phyloP scores from a whole-genome alignment of 2,113 vertebrate species.

The Bubo bubo region DNA sequence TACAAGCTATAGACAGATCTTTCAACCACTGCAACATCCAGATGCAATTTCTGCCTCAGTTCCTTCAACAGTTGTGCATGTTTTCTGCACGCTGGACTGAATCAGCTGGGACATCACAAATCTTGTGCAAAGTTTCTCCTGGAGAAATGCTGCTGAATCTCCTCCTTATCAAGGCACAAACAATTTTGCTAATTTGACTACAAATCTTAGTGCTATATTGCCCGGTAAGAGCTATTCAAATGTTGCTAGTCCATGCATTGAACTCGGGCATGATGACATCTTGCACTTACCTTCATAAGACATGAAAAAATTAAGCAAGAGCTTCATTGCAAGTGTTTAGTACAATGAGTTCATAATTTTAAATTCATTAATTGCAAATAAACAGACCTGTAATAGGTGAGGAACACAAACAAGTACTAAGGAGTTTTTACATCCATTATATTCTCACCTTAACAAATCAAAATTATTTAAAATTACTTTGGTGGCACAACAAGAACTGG shows the following conservation, averaged over 20 bases:
- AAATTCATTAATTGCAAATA: background rate
- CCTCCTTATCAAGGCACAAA: background rate
- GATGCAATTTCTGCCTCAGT: background rate
- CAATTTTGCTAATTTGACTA: background rate
- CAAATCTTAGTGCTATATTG: background rate
- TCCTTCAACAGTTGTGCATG: background rate
- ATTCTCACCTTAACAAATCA: background rate
- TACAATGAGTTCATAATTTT: background rate
- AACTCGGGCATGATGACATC: background rate
- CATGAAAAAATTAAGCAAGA: background rate
- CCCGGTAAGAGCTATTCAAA: background rate
- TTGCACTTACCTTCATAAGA: background rate
- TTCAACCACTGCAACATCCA: background rate
- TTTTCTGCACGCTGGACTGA: background rate
- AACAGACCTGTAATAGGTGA: background rate
- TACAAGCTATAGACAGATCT: background rate
- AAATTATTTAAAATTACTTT: background rate
- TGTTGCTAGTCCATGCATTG: background rate
- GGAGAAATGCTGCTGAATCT: background rate
- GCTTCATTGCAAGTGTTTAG: background rate
- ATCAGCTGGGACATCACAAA: background rate
- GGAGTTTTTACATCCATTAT: background rate
- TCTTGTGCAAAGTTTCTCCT: background rate
- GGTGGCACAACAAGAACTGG: background rate
- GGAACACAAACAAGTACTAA: fast-evolving